These are phyloP conservation scores for Anseranas semipalmata DNA, from an alignment of 2,113 vertebrate species.

Conservation along the genomic window DNA sequence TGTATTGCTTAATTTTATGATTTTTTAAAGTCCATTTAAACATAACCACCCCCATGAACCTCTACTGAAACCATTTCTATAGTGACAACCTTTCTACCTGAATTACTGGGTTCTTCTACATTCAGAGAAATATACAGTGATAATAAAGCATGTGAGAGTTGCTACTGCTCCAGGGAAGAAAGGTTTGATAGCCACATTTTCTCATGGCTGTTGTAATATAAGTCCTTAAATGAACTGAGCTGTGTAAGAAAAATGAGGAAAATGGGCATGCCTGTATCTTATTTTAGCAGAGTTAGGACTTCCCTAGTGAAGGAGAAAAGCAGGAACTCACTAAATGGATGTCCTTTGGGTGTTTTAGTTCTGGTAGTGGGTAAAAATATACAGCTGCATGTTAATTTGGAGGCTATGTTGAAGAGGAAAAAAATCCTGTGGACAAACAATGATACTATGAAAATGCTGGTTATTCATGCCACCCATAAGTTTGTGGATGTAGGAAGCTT, in stretches of 20 bases:
- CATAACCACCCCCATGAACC: background rate
- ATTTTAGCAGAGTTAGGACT: background rate
- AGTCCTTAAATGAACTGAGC: background rate
- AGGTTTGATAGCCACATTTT: background rate
- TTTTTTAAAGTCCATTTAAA: background rate
- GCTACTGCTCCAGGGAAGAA: background rate
- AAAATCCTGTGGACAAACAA: background rate
- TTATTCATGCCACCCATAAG: background rate
- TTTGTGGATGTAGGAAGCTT: background rate
- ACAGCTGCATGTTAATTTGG: background rate
- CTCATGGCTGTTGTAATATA: background rate
- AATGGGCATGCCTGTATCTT: background rate
- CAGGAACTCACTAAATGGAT: background rate
- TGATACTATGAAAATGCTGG: background rate
- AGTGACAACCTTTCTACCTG: background rate
- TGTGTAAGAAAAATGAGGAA: background rate
- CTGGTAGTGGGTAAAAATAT: background rate
- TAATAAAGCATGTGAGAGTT: background rate
- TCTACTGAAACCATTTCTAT: background rate
- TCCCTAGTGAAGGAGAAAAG: background rate
- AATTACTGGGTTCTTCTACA: background rate
- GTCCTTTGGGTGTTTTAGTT: background rate
- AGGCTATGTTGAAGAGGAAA: background rate
- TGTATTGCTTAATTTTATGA: background rate
- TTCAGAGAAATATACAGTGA: background rate